Conservation (phyloP, 2,113 vertebrate species). For the Gobio gobio region DNA sequence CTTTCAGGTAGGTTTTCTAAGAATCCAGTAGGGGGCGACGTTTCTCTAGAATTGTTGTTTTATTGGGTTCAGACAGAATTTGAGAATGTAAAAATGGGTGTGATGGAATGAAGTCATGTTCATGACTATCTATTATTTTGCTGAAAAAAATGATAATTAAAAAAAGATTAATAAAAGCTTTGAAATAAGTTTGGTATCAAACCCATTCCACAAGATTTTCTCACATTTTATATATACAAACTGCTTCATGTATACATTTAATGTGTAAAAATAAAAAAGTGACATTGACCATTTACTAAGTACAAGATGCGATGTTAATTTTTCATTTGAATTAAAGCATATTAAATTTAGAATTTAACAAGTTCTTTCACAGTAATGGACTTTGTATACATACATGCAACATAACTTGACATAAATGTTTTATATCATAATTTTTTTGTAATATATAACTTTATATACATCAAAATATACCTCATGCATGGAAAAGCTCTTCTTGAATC, state of each 20-base stretch:
- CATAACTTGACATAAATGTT: too few relatives aligned
- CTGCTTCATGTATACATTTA: too few relatives aligned
- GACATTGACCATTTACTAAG: too few relatives aligned
- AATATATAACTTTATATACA: neutral
- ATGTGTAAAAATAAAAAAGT: too few relatives aligned
- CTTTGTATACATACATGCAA: too few relatives aligned
- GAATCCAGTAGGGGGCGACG: constrained; percentile 50
- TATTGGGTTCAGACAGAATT: neutral
- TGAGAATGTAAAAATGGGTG: neutral
- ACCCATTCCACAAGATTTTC: neutral
- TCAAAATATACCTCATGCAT: neutral
- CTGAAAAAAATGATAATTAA: neutral
- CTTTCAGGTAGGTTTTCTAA: constrained; percentile 77
- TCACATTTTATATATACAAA: neutral
- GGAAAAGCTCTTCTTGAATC: neutral
- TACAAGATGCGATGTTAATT: too few relatives aligned
- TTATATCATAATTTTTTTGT: too few relatives aligned
- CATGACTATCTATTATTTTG: neutral
- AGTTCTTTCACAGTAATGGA: too few relatives aligned
- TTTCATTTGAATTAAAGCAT: too few relatives aligned
- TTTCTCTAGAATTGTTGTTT: constrained; percentile 12
- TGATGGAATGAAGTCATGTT: constrained; percentile 11
- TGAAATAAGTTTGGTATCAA: neutral
- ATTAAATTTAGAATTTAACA: too few relatives aligned
- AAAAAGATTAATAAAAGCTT: neutral